Base-by-base conservation (phyloP, 2,888 invertebrate genomes). In the Melangyna quadrimaculata region DNA sequence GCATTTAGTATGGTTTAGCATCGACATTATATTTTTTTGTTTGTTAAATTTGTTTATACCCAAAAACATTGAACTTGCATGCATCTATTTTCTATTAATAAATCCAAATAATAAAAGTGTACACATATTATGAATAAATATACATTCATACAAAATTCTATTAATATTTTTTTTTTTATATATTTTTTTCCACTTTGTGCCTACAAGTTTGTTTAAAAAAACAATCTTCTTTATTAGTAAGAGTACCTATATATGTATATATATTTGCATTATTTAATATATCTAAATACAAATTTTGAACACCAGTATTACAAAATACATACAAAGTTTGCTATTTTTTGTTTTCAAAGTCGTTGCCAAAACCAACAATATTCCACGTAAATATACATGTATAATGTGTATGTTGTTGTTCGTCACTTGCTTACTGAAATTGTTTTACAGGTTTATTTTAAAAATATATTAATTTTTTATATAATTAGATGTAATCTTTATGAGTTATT, bases 201-300 rank as follows among this genome's bases (percentile, higher is more conserved):
- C 65, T 22, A 51, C 32, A 22, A 37, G 67, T 48, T 48, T 48
- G 32, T 29, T 51, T n/a, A 24, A 53, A 37, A 69, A 69, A 22
- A 65, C 45, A 65, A 65, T 45, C 29, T 32, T 32, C 65, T 32
- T 65, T 45, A 29, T 32, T 65, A 7, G 8, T n/a, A 24, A 14
- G 17, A 35, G n/a, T 35, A n/a, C n/a, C n/a, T n/a, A 22, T 29
- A 51, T 29, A 48, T 32, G 10, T 32, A 32, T 32, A 2, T 32
- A 32, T 48, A 53, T 17, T 51, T 69, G 22, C 3, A 17, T 69
- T 69, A 35, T 37, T 12, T 45, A 35, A 37, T 51, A 22, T 22
- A 69, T 69, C 12, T 51, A 69, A 53, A 22, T 69, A 69, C 69
- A 74, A 63, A 48, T 73, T 78, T 32, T 78, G 51, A 67, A 67